phyloP scores from a whole-genome alignment of 2,113 vertebrate genomes.

The Leptobrachium leishanense region DNA sequence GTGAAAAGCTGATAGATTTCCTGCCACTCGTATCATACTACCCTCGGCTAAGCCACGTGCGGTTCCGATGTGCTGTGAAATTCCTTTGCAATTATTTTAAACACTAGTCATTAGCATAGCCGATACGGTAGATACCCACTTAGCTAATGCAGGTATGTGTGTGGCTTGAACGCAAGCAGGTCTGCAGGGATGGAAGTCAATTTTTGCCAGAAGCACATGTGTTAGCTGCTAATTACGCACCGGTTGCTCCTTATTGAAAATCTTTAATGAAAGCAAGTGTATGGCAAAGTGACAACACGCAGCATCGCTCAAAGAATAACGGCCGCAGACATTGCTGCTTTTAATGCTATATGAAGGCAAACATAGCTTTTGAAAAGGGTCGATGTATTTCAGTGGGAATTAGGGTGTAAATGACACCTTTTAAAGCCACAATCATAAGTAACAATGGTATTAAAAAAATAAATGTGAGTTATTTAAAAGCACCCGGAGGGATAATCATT shows the following conservation, averaged over 20 bases:
- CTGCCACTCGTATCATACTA: conserved; percentile 10
- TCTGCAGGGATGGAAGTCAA: conserved; percentile 32
- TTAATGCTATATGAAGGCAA: too few relatives aligned
- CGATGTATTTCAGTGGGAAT: too few relatives aligned
- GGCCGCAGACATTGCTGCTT: too few relatives aligned
- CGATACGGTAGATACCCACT: conserved; percentile 1
- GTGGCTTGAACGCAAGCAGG: neutral
- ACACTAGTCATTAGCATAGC: conserved; percentile 17
- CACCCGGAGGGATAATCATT: too few relatives aligned
- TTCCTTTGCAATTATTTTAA: conserved; percentile 27
- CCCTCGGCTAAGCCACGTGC: neutral
- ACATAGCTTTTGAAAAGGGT: too few relatives aligned
- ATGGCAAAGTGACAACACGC: conserved; percentile 8
- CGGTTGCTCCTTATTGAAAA: conserved; percentile 26
- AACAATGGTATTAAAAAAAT: too few relatives aligned
- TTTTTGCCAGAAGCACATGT: conserved; percentile 8
- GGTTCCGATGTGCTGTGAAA: neutral
- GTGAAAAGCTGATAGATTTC: conserved; percentile 38
- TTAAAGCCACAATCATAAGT: too few relatives aligned
- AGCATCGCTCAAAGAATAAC: neutral
- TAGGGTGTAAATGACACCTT: too few relatives aligned
- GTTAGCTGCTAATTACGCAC: conserved; percentile 24
- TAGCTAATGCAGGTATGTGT: conserved; percentile 2
- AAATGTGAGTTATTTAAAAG: too few relatives aligned
- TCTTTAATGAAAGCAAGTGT: conserved; percentile 23